Evolutionary conservation across 64 coral and sea anemone species (phyloP).

Genomic region (Dendronephthya gigantea): DNA sequence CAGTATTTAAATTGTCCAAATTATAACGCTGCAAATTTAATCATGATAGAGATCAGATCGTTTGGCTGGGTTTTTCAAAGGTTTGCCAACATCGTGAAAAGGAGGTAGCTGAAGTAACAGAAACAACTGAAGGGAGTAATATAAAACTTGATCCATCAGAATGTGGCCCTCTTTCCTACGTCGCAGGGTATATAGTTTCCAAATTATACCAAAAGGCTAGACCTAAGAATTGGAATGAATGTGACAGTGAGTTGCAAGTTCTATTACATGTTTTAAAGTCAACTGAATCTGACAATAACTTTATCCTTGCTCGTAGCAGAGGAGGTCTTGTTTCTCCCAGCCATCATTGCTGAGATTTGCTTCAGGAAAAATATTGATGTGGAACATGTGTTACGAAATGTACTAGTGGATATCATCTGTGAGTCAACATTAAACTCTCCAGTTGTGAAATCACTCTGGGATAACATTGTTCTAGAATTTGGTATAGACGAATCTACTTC

Average conservation of each 20-base stretch:
- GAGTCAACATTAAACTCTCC: neutral
- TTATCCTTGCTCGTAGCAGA: neutral
- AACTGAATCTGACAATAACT: neutral
- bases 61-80: neutral
- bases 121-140: neutral
- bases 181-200: neutral
- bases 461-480: neutral
- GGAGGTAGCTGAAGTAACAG: neutral
- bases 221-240: neutral
- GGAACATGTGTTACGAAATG: neutral
- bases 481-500: neutral
- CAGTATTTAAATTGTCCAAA: neutral
- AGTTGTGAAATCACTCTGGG: neutral
- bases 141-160: neutral
- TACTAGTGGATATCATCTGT: neutral
- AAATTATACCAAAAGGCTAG: neutral
- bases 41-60: neutral
- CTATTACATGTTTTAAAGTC: neutral
- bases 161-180: neutral
- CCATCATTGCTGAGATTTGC: neutral
- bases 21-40: neutral
- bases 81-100: neutral
- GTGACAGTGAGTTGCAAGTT: neutral
- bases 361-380: neutral
- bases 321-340: neutral